These are phyloP conservation scores for Parthenolecanium corni DNA, from an alignment of 2,888 invertebrate genomes.

Conservation along the genomic window DNA sequence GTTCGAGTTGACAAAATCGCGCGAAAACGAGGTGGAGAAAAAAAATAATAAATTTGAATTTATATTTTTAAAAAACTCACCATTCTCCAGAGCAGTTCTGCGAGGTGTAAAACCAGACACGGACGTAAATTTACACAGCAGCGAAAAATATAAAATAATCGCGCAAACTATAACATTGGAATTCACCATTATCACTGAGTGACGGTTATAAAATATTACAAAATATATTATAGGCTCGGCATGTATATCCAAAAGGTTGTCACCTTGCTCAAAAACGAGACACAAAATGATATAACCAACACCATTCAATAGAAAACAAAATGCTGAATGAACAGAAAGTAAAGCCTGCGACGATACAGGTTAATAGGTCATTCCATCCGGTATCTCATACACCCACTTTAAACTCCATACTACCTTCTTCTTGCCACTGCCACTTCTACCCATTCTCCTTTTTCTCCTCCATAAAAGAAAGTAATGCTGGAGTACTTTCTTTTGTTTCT, in stretches of 20 bases:
- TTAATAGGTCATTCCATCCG: constrained; percentile 26
- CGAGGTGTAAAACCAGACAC: constrained; percentile 5
- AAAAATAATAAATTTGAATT: neutral
- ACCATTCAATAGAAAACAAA: constrained; percentile 22
- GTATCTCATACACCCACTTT: constrained; percentile 20
- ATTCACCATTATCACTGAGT: constrained; percentile 10
- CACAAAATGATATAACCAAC: constrained; percentile 18
- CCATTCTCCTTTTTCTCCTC: constrained; percentile 6
- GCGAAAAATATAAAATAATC: constrained; percentile 19
- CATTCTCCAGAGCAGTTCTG: neutral
- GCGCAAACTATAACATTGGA: constrained; percentile 21
- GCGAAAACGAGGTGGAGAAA: too few relatives aligned
- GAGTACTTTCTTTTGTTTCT: constrained; percentile 24
- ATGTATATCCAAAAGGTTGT: constrained; percentile 7
- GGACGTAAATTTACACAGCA: constrained; percentile 4
- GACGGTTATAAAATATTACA: constrained; percentile 7
- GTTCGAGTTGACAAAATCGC: too few relatives aligned
- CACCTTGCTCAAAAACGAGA: constrained; percentile 5
- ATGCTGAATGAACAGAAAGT: constrained; percentile 23
- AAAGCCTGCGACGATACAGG: constrained; percentile 9
- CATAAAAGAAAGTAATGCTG: constrained; percentile 22
- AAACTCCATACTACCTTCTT: neutral
- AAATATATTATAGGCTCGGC: constrained; percentile 19
- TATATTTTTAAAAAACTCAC: neutral
- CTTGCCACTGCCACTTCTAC: neutral